Conservation (phyloP, 2,797 vertebrate genomes). For the Ambastaia sidthimunki region DNA sequence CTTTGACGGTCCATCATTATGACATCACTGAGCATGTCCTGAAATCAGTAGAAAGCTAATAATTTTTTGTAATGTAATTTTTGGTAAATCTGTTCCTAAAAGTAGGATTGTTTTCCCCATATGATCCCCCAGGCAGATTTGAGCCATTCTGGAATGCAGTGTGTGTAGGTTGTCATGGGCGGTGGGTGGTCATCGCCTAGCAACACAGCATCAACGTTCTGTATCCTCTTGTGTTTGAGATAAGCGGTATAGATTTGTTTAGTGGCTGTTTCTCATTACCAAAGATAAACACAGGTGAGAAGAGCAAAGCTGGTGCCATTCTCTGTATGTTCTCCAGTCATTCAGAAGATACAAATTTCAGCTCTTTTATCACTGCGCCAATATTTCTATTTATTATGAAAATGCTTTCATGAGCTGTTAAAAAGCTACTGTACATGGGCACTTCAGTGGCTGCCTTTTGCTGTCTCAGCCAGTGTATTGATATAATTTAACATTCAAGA, state of each 20-base stretch:
- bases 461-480: too few relatives aligned
- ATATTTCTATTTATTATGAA: conserved; percentile 9
- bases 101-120: background rate
- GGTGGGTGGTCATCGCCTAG: conserved; percentile 54
- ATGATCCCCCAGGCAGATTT: background rate
- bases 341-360: conserved; percentile 32
- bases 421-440: too few relatives aligned
- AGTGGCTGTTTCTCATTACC: conserved; percentile 34
- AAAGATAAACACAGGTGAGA: conserved; percentile 43
- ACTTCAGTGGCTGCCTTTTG: too few relatives aligned
- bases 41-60: background rate
- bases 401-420: background rate
- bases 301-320: conserved; percentile 34
- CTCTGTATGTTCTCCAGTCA: conserved; percentile 21
- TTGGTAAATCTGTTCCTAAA: background rate
- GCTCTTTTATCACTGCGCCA: conserved; percentile 8
- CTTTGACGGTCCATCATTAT: background rate
- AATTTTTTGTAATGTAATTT: background rate
- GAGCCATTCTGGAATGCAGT: conserved; percentile 23
- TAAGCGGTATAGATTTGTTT: conserved; percentile 37
- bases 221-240: conserved; percentile 48
- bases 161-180: conserved; percentile 33
- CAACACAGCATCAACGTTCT: conserved; percentile 45
- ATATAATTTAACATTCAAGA: too few relatives aligned
- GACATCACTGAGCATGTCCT: background rate